These are phyloP conservation scores for Lepus timidus DNA, from an alignment of 2,113 vertebrate genomes.

Conservation along the genomic window DNA sequence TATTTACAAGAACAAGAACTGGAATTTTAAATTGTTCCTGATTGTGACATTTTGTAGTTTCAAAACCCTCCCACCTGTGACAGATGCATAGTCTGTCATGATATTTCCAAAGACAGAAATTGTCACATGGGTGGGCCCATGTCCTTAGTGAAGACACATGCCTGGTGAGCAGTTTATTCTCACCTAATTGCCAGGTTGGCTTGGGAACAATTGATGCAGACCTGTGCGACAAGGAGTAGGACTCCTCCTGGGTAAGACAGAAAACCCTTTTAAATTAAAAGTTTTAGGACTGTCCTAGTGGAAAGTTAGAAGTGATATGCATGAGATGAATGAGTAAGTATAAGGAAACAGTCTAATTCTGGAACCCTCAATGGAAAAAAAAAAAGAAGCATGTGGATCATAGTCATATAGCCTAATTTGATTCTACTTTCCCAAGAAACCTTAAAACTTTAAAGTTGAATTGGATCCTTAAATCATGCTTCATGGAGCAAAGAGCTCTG, in stretches of 20 bases:
- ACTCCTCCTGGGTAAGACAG: not conserved
- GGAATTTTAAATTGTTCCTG: not conserved
- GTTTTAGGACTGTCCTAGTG: not conserved
- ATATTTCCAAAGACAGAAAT: not conserved
- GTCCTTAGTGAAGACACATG: not conserved
- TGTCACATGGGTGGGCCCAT: not conserved
- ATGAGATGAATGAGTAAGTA: not conserved
- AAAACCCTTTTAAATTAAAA: not conserved
- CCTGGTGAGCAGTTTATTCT: not conserved
- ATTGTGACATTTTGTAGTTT: not conserved
- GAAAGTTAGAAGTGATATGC: not conserved
- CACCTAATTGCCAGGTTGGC: not conserved
- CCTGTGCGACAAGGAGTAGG: not conserved
- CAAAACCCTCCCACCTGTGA: not conserved
- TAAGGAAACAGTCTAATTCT: not conserved
- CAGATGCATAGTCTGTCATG: not conserved
- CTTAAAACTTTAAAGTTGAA: not conserved
- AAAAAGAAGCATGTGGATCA: not conserved
- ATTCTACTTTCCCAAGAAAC: slow-evolving; percentile 19
- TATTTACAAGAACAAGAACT: slow-evolving; percentile 18
- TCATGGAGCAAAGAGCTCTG: not conserved
- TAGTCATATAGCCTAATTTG: not conserved
- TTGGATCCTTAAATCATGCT: not conserved
- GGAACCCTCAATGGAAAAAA: not conserved
- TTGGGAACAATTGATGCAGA: not conserved